Evolutionary conservation across 2,797 vertebrate genomes (phyloP).

Genomic region (Psittacula echo): DNA sequence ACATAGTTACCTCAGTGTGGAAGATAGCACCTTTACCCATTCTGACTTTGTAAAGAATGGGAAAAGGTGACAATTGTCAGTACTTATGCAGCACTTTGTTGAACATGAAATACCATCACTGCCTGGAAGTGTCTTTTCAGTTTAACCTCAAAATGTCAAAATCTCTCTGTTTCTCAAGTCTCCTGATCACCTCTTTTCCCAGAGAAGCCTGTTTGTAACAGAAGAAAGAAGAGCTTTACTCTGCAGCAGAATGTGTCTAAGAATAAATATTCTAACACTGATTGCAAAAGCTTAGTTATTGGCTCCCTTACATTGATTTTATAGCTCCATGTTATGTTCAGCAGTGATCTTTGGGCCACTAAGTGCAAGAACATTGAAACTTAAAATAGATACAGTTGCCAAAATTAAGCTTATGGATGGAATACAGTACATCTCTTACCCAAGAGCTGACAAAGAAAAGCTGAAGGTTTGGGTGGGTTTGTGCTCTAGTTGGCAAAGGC

Average conservation of each 20-base stretch:
- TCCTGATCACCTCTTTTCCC: background rate
- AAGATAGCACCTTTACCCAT: constrained; percentile 5
- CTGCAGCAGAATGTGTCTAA: background rate
- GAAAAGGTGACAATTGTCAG: constrained; percentile 34
- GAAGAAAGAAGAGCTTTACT: background rate
- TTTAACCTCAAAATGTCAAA: constrained; percentile 74
- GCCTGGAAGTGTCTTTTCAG: constrained; percentile 39
- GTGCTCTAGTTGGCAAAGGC: background rate
- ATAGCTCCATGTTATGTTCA: background rate
- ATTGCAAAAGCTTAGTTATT: background rate
- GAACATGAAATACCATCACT: constrained; percentile 44
- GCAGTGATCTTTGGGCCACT: background rate
- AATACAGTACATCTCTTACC: background rate
- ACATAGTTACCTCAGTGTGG: constrained; percentile 34
- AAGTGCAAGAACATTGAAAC: background rate
- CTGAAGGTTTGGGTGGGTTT: background rate
- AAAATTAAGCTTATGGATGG: background rate
- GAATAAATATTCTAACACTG: background rate
- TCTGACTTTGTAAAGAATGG: constrained; percentile 13
- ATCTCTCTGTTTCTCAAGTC: background rate
- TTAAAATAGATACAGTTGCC: background rate
- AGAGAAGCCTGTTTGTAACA: background rate
- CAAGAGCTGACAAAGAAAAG: background rate
- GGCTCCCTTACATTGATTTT: background rate
- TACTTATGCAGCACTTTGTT: constrained; percentile 45